Evolutionary conservation across 2,888 invertebrate genomes (phyloP).

Genomic region (Amphimallon solstitiale): DNA sequence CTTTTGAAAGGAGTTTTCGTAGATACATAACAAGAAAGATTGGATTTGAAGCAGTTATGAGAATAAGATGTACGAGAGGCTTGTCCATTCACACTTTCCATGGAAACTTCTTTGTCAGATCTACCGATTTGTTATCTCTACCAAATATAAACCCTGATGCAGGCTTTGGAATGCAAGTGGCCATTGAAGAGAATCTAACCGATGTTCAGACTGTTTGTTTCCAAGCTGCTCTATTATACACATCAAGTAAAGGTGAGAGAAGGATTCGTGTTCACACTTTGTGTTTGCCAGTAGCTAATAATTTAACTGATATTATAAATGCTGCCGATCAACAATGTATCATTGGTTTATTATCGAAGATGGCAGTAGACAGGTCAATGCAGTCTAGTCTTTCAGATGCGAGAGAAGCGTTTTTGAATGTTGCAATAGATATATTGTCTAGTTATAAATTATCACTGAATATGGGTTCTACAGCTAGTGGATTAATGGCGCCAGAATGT

Average conservation of each 20-base stretch:
- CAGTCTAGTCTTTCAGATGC: slow-evolving; percentile 91
- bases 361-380: slow-evolving; percentile 95
- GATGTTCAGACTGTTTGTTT: slow-evolving; percentile 93
- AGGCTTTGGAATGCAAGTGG: slow-evolving; percentile 97
- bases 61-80: slow-evolving; percentile 94
- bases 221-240: slow-evolving; percentile 97
- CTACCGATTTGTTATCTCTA: slow-evolving; percentile 93
- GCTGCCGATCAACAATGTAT: slow-evolving; percentile 95
- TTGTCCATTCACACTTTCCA: slow-evolving; percentile 97
- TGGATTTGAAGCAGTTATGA: slow-evolving; percentile 98
- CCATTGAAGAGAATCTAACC: slow-evolving; percentile 90
- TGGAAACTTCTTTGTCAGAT: slow-evolving; percentile 98
- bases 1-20: slow-evolving; percentile 79
- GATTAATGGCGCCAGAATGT: slow-evolving; percentile 80
- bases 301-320: slow-evolving; percentile 85
- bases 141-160: slow-evolving; percentile 99
- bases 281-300: slow-evolving; percentile 89
- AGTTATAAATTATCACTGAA: slow-evolving; percentile 77
- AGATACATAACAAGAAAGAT: slow-evolving; percentile 96
- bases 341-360: slow-evolving; percentile 91
- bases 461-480: slow-evolving; percentile 68
- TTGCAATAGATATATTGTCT: slow-evolving; percentile 87
- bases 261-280: slow-evolving; percentile 97
- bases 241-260: slow-evolving; percentile 94
- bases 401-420: slow-evolving; percentile 95